A percentile compares a stretch with the other conserved stretches of the same genome.
These are phyloP conservation scores for Adoxophyes honmai DNA, from an alignment of 1,140 invertebrate species.

Conservation along the genomic window DNA sequence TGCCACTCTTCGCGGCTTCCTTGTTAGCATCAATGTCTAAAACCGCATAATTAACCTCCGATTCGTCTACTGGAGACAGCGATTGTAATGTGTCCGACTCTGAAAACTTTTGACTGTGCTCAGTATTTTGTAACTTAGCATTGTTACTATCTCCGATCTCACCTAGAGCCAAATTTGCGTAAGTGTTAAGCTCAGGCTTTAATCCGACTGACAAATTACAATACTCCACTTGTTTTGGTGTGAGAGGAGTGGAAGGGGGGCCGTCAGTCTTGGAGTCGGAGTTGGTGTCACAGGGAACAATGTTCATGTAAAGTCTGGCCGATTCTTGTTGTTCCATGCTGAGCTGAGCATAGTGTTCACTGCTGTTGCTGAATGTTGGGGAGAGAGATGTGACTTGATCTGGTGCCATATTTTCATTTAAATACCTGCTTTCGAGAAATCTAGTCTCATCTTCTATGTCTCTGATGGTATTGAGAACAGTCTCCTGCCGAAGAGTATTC, in stretches of 20 bases:
- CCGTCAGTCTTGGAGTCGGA: constrained; percentile 44
- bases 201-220: constrained; percentile 49
- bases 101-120: constrained; percentile 62
- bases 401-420: constrained; percentile 41
- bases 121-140: constrained; percentile 33
- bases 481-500: constrained; percentile 64
- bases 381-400: constrained; percentile 60
- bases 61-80: constrained; percentile 62
- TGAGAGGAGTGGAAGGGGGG: constrained; percentile 51
- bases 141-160: constrained; percentile 75
- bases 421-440: constrained; percentile 50
- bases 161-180: constrained; percentile 82
- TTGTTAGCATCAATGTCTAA: constrained; percentile 82
- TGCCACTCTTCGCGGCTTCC: constrained; percentile 34
- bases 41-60: constrained; percentile 87
- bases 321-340: constrained; percentile 66
- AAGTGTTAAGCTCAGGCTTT: constrained; percentile 64
- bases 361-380: constrained; percentile 61
- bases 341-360: constrained; percentile 76
- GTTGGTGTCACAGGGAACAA: constrained; percentile 68
- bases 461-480: constrained; percentile 60
- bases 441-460: constrained; percentile 65
- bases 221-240: constrained; percentile 65
- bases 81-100: constrained; percentile 71
- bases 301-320: constrained; percentile 82